Base-by-base conservation (phyloP, 2,797 vertebrate genomes). In the Gallinago stenura region DNA sequence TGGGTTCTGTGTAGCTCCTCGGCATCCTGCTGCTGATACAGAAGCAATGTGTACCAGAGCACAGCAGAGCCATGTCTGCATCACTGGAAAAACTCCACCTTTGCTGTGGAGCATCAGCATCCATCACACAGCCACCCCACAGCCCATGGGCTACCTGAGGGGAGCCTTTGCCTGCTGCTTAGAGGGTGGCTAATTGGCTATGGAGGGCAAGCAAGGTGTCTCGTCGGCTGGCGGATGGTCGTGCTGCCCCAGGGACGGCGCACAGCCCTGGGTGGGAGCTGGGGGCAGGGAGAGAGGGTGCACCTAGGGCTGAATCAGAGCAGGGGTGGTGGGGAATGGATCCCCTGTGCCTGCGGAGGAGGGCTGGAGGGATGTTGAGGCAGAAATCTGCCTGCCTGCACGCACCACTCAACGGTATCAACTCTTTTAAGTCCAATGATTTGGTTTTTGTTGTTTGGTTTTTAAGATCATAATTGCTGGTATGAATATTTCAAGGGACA, bases 211-310 rank as follows among this genome's bases (percentile, higher is more conserved):
- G 7, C 9, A 50, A 66, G 6, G 30, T 18, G 37, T 16, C 28
- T 31, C 2, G 0, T 3, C 16, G 62, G 33, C 28, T 46, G 20
- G 14, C 0, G 0, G 54, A 10, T 17, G 50, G 15, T 0, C 66
- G 73, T 43, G 68, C 30, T 82, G 56, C 66, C 2, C 0, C 20
- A 25, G 15, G 35, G 26, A 10, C 31, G 2, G 12, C 13, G 37
- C 17, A 7, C 4, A 24, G 24, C 0, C 0, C 7, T 15, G 57
- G 60, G 24, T 15, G 54, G 58, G 76, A 72, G 45, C 25, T 39
- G 33, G 9, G 20, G 9, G 3, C 20, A 10, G 1, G 13, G 37
- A 31, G 9, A 48, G 21, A 28, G 15, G 30, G 19, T 45, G 12
- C 11, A 3, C 11, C 39, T 41, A 50, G 62, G n/a, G 7, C 3